Evolutionary conservation across 1,140 invertebrate species (phyloP).

Genomic region (Eurosta solidaginis): DNA sequence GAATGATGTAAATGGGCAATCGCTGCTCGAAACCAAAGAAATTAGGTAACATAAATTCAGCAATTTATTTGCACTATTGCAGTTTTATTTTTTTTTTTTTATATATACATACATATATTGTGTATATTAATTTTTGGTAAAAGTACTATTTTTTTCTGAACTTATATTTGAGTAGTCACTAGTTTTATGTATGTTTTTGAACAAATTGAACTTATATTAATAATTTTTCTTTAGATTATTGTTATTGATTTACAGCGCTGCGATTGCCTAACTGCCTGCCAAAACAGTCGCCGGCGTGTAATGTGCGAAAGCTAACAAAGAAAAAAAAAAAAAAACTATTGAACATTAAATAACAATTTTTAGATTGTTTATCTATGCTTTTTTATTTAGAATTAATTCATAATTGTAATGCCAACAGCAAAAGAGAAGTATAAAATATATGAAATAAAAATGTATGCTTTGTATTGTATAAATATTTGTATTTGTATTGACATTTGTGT

Average conservation of each 20-base stretch:
- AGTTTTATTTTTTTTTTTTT: background rate
- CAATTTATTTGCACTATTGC: background rate
- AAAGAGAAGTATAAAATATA: constrained; percentile 16
- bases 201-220: background rate
- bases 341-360: background rate
- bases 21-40: constrained; percentile 59
- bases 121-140: constrained; percentile 18
- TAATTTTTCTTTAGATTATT: constrained; percentile 6
- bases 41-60: constrained; percentile 52
- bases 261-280: constrained; percentile 25
- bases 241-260: constrained; percentile 25
- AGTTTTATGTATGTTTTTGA: background rate
- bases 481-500: background rate
- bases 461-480: background rate
- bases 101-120: background rate
- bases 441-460: constrained; percentile 12
- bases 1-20: constrained; percentile 55
- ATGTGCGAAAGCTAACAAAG: constrained; percentile 2
- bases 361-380: background rate
- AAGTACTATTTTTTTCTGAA: background rate
- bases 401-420: background rate
- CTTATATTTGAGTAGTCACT: background rate
- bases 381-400: background rate
- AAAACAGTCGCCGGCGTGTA: constrained; percentile 8
- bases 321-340: background rate